Percentiles rank a stretch among this genome's conserved stretches.
Conservation (phyloP, 2,888 invertebrate species). For the Andrena hattorfiana region DNA sequence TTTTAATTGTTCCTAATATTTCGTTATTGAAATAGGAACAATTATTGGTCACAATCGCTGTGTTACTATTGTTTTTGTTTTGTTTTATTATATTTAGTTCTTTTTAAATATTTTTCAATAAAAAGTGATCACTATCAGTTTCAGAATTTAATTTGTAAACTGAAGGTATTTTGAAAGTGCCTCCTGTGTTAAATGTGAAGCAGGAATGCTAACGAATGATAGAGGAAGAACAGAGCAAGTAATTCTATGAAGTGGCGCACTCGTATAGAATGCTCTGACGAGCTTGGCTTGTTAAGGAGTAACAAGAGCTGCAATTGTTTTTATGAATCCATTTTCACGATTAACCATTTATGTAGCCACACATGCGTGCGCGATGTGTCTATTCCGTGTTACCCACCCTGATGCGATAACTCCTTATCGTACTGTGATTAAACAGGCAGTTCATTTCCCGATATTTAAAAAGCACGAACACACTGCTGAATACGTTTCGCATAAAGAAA, state of each 20-base stretch:
- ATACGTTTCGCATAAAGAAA: neutral
- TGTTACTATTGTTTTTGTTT: neutral
- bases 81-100: neutral
- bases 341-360: neutral
- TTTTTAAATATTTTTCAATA: neutral
- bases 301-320: conserved; percentile 17
- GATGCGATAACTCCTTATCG: neutral
- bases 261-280: neutral
- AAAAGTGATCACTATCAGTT: neutral
- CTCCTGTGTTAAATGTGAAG: neutral
- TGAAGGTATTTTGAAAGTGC: neutral
- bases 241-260: conserved; percentile 20
- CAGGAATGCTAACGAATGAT: neutral
- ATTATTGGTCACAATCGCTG: neutral
- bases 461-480: neutral
- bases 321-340: conserved; percentile 8
- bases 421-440: neutral
- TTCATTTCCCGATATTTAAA: neutral
- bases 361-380: neutral
- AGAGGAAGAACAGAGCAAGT: neutral
- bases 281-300: conserved; percentile 5
- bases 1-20: neutral
- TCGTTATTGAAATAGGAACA: neutral
- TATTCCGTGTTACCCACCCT: neutral
- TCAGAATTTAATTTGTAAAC: neutral